Evolutionary conservation across 2,113 vertebrate genomes (phyloP).

Genomic region (Turnix velox): DNA sequence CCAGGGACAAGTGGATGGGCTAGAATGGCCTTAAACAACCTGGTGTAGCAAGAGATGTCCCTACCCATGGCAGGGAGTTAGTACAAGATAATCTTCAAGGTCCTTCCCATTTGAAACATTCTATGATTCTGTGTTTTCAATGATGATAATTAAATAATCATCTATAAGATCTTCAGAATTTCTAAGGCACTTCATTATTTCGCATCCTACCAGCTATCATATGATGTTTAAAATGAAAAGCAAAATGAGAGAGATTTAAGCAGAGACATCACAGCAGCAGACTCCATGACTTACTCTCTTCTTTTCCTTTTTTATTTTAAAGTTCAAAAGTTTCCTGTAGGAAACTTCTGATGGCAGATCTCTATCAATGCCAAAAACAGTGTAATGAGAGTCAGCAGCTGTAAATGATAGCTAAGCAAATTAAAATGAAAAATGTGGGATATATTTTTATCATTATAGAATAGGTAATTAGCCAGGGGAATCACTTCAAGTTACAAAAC

Average conservation of each 20-base stretch:
- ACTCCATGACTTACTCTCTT: accelerated
- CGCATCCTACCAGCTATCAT: not conserved
- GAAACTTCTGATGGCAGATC: not conserved
- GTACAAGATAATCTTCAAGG: not conserved
- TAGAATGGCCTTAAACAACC: not conserved
- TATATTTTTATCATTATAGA: not conserved
- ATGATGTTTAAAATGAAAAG: not conserved
- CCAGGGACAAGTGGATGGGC: not conserved
- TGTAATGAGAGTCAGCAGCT: not conserved
- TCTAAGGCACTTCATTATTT: not conserved
- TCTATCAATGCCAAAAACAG: not conserved
- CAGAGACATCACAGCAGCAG: not conserved
- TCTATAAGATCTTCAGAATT: not conserved
- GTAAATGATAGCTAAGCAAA: not conserved
- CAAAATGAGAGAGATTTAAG: not conserved
- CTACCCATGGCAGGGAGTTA: not conserved
- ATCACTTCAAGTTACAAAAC: not conserved
- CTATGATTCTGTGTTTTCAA: not conserved
- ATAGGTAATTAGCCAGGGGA: not conserved
- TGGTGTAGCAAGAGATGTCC: not conserved
- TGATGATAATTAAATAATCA: not conserved
- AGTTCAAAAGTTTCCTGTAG: not conserved
- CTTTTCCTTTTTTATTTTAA: not conserved
- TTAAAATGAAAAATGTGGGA: not conserved
- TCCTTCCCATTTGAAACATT: not conserved